phyloP scores from a whole-genome alignment of 1,140 invertebrate genomes.

The Drosophila sturtevanti region DNA sequence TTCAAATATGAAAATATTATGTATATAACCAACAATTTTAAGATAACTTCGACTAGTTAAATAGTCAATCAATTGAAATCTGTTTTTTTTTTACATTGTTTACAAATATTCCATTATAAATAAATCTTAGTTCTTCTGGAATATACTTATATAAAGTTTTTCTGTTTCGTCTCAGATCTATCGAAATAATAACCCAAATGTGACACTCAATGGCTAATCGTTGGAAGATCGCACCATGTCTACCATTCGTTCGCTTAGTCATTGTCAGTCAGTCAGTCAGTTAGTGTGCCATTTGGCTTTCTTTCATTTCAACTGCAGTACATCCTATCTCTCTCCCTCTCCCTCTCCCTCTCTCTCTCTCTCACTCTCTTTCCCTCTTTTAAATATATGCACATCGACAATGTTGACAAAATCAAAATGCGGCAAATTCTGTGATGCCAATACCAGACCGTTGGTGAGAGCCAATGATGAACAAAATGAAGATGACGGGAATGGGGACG shows the following conservation, averaged over 20 bases:
- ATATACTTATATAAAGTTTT: no score
- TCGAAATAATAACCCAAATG: slow-evolving; percentile 4
- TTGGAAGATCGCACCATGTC: slow-evolving; percentile 27
- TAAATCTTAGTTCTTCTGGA: no score
- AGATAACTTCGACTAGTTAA: no score
- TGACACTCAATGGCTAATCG: slow-evolving; percentile 39
- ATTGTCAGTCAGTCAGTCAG: slow-evolving; percentile 30
- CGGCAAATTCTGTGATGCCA: slow-evolving; percentile 59
- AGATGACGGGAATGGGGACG: neutral
- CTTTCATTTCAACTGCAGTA: slow-evolving; percentile 56
- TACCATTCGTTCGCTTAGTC: slow-evolving; percentile 48
- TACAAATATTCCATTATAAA: no score
- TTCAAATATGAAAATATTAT: slow-evolving; percentile 5
- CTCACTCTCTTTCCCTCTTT: slow-evolving; percentile 20
- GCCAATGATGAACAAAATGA: slow-evolving; percentile 15
- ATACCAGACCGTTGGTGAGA: slow-evolving; percentile 36
- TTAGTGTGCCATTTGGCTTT: slow-evolving; percentile 53
- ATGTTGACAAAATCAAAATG: slow-evolving; percentile 78
- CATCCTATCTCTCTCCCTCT: neutral
- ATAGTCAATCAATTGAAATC: no score
- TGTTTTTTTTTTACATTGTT: no score
- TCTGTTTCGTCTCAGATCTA: neutral
- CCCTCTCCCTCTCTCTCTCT: neutral
- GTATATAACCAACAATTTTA: no score
- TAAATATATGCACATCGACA: slow-evolving; percentile 1